A percentile compares a stretch with the other conserved stretches of the same genome.
Evolutionary conservation across 2,797 vertebrate genomes (phyloP).

Genomic region (Gallirallus australis): DNA sequence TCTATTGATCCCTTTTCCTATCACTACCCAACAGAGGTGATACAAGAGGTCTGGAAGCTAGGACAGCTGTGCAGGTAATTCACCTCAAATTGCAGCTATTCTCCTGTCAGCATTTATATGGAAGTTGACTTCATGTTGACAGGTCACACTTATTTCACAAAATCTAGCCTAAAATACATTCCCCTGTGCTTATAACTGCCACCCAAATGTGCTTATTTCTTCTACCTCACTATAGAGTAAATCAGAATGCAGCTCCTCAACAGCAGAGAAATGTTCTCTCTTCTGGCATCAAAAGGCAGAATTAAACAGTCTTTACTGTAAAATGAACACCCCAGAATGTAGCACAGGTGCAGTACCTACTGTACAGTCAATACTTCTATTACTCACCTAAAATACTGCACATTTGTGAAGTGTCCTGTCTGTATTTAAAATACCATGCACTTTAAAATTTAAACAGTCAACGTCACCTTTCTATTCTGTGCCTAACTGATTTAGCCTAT

Average conservation of each 20-base stretch:
- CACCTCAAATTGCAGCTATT: neutral
- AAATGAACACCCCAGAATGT: neutral
- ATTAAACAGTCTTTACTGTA: neutral
- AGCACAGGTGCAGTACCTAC: neutral
- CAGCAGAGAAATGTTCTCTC: neutral
- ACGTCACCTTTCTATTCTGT: neutral
- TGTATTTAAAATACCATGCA: neutral
- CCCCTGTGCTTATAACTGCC: accelerated
- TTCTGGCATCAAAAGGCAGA: neutral
- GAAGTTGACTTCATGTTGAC: neutral
- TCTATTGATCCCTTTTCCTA: neutral
- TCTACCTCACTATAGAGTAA: neutral
- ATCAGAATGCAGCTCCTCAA: neutral
- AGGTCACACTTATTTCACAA: neutral
- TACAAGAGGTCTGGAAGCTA: neutral
- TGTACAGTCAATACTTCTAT: neutral
- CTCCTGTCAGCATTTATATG: neutral
- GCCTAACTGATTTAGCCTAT: neutral
- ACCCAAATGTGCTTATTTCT: neutral
- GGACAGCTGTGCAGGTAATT: neutral
- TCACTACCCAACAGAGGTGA: accelerated
- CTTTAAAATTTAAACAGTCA: neutral
- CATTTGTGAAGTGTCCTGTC: neutral
- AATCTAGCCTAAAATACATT: neutral
- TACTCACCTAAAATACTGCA: neutral